Evolutionary conservation across 2,888 invertebrate genomes (phyloP), one percentile per base, ranked within the genome.

Genomic region (Aleiodes testaceus): DNA sequence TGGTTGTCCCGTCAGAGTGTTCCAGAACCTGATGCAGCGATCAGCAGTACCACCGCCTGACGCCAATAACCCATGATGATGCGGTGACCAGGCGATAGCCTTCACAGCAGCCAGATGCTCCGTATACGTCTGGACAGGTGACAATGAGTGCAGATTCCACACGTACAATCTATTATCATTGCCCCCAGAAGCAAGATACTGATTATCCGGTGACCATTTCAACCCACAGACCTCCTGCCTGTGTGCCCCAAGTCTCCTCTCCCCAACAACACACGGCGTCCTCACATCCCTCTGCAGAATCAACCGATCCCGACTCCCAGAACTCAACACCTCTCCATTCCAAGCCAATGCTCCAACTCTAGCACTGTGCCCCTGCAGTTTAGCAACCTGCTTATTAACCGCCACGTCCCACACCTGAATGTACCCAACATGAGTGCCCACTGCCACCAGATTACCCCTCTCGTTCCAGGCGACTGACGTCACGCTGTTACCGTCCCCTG

Each of bases 11-110:
- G 98, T 99, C 75, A 99, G 89, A 0, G 98, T 99, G 88, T 99
- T 99, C 98, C 99, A 99, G 90, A 99, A 99, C 18, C 97, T 91
- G 75, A 98, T 97, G 86, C 97, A 97, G 26, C 98, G 90, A 89
- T 99, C 99, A 0, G 98, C 99, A 0, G 99, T 99, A n/a, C 99
- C 99, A n/a, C 99, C 99, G 53, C 99, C 99, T 47, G 96, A 96
- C 0, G 98, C 98, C 74, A 99, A 88, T 65, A 99, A 89, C 0
- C 98, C 98, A 88, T 98, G 98, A 88, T 98, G 98, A 89, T 99
- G 98, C 0, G 99, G 98, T 1, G 98, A 98, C 99, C 99, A 99
- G 20, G 99, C 98, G 79, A 99, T 97, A 0, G 99, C 99, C 88
- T 98, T 99, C 9, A 98, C 98, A 0, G 98, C 99, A 0, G 99